Evolutionary conservation across 1,140 invertebrate genomes (phyloP).

Genomic region (Hirudo medicinalis): DNA sequence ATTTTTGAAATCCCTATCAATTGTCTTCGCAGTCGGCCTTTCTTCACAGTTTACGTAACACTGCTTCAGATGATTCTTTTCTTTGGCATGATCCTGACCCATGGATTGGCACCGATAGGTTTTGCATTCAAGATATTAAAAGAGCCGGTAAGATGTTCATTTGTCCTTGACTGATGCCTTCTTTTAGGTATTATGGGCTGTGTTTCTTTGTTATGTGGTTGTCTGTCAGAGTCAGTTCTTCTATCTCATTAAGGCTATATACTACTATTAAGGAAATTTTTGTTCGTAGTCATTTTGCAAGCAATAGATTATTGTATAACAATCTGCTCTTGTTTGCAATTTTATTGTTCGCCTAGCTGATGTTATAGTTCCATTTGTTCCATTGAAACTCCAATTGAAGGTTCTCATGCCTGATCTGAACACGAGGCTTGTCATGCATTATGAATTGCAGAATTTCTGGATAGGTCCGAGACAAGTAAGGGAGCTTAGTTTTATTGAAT

Average conservation of each 20-base stretch:
- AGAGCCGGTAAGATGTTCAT: conserved; percentile 18
- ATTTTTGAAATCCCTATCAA: not conserved
- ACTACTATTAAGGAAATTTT: too few species aligned
- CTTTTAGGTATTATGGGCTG: too few species aligned
- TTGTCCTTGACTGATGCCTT: not conserved
- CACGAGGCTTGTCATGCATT: conserved; percentile 73
- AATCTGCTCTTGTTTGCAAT: too few species aligned
- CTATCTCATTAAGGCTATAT: too few species aligned
- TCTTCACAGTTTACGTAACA: conserved; percentile 93
- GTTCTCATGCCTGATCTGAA: conserved; percentile 85
- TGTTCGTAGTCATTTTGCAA: too few species aligned
- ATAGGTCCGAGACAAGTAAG: conserved; percentile 43
- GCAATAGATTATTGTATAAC: too few species aligned
- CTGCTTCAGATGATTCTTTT: conserved; percentile 85
- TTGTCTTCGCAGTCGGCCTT: conserved; percentile 51
- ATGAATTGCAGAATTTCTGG: conserved; percentile 45
- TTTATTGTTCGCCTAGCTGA: too few species aligned
- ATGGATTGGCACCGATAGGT: conserved; percentile 89
- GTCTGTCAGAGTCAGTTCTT: too few species aligned
- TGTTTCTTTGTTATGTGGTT: too few species aligned
- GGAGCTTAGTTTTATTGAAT: too few species aligned
- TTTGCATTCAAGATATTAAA: conserved; percentile 47
- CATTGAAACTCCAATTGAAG: conserved; percentile 41
- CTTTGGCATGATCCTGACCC: conserved; percentile 74
- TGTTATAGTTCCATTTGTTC: too few species aligned